phyloP scores from a whole-genome alignment of 2,113 vertebrate species.

The Otolemur garnettii region DNA sequence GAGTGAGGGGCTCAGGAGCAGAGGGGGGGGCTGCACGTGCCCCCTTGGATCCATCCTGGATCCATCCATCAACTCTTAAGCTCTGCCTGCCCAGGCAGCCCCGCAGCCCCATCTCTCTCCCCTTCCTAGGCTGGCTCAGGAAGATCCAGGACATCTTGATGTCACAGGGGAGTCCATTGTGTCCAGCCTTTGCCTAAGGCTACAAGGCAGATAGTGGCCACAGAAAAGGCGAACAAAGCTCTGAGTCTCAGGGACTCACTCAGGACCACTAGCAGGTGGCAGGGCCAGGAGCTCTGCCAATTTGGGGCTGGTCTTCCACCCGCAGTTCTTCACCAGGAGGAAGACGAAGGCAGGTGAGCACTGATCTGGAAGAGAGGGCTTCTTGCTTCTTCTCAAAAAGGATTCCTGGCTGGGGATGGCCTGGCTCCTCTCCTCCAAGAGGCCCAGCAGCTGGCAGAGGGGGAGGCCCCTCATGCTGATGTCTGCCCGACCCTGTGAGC shows the following conservation, averaged over 20 bases:
- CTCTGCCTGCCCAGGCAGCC: conserved; percentile 74
- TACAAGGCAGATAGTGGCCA: no score
- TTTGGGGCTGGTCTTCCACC: neutral
- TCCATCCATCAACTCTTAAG: conserved; percentile 86
- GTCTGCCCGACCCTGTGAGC: neutral
- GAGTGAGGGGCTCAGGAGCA: conserved; percentile 10
- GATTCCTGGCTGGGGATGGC: neutral
- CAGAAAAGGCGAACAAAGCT: neutral
- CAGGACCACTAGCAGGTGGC: neutral
- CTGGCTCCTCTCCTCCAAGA: no score
- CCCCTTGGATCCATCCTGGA: conserved; percentile 80
- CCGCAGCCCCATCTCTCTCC: conserved; percentile 34
- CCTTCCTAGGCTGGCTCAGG: conserved; percentile 81
- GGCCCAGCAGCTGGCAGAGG: neutral
- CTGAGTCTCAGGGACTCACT: neutral
- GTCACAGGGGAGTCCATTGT: conserved; percentile 84
- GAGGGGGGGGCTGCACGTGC: conserved; percentile 81
- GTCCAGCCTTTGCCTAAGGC: conserved; percentile 47
- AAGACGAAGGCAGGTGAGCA: neutral
- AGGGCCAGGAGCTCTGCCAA: neutral
- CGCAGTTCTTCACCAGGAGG: conserved; percentile 22
- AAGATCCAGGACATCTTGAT: conserved; percentile 82
- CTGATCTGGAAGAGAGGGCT: no score
- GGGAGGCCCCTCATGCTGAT: no score
- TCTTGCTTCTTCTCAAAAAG: neutral